Base-by-base conservation (phyloP, 2,113 vertebrate genomes). In the Podilymbus podiceps region DNA sequence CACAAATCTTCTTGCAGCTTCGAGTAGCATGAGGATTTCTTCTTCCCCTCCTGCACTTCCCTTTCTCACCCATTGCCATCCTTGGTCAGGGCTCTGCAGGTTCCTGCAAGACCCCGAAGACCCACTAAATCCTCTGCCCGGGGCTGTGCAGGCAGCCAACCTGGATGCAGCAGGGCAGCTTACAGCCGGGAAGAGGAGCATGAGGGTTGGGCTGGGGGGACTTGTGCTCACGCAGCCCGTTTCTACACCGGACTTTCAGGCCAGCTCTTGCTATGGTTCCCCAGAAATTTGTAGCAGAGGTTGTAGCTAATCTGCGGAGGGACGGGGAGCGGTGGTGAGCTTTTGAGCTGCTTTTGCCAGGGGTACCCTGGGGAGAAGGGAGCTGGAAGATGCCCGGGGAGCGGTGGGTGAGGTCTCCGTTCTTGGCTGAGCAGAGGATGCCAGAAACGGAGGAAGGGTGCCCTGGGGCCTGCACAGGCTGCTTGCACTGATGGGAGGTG, bases 341-440 rank as follows among this genome's bases (percentile, higher is more conserved):
- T n/a, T 33, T 5, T 17, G 38, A 20, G 14, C 19, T n/a, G 44
- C 60, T 20, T 12, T 12, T 24, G 15, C 3, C 22, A 17, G 7
- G 31, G 49, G 55, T 21, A 4, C 17, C 0, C 4, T 0, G 9
- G 8, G 47, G 55, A 58, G 27, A 14, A 1, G 0, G 5, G 5
- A 31, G 44, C 50, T 50, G 72, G 69, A 10, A 22, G 64, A 9
- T 16, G 64, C 11, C 19, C 1, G 0, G 4, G 16, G 35, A 44
- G 68, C 0, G 1, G 38, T 8, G 19, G 35, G 38, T 6, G 19
- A 33, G 64, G 40, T 59, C 53, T 81, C 15, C 15, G 28, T 10
- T 22, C 11, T 13, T 2, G 2, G 24, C 30, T 4, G 44, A n/a
- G 42, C n/a, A 13, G 19, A 50, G 47, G 12, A 5, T 22, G 35